phyloP scores from a whole-genome alignment of 2,888 invertebrate genomes.

The Mesorhabditis spiculigera region DNA sequence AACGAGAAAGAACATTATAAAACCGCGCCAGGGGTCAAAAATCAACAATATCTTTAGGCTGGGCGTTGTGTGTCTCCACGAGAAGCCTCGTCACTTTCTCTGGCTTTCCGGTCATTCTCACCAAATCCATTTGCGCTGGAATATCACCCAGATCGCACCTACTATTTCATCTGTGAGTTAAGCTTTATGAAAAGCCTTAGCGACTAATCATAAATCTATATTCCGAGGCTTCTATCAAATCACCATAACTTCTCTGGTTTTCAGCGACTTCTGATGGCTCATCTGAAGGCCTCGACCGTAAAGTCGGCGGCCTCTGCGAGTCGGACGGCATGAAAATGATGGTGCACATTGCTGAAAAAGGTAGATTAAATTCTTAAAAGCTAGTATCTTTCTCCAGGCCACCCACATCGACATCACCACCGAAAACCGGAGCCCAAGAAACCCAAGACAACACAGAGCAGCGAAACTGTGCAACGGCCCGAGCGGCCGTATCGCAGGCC shows the following conservation, averaged over 20 bases:
- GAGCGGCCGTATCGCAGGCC: neutral
- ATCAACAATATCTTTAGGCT: conserved; percentile 1
- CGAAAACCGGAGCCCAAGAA: neutral
- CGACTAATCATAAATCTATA: no score
- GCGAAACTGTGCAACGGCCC: neutral
- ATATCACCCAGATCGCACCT: conserved; percentile 1
- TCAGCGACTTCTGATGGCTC: neutral
- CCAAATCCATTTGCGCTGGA: neutral
- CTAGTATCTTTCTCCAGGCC: neutral
- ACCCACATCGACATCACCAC: conserved; percentile 2
- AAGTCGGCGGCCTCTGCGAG: conserved; percentile 6
- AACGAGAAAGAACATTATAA: neutral
- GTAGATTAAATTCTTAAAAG: neutral
- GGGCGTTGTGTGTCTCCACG: neutral
- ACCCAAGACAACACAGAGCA: neutral
- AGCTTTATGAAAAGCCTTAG: neutral
- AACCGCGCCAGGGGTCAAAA: neutral
- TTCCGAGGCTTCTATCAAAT: no score
- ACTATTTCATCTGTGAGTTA: neutral
- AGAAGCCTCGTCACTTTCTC: neutral
- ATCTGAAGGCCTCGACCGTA: neutral
- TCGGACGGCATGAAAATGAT: conserved; percentile 2
- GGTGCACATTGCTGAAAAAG: conserved; percentile 1
- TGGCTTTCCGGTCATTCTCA: neutral
- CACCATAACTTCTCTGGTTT: neutral